phyloP scores from a whole-genome alignment of 2,797 vertebrate species.

The Gallinago stenura region DNA sequence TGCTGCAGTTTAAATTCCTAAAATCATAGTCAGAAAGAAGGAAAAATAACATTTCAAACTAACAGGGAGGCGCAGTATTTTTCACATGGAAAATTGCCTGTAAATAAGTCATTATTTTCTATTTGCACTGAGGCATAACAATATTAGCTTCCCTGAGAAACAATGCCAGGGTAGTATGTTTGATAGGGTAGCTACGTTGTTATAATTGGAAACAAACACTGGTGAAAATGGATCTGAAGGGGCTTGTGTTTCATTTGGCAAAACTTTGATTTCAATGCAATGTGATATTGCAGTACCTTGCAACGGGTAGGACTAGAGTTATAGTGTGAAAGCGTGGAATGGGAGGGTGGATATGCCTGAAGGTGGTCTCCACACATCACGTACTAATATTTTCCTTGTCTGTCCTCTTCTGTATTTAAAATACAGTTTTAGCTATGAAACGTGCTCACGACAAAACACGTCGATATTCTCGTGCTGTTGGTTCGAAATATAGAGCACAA shows the following conservation, averaged over 20 bases:
- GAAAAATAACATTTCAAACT: background rate
- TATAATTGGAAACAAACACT: slow-evolving; percentile 32
- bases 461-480: background rate
- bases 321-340: background rate
- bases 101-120: background rate
- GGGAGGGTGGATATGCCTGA: background rate
- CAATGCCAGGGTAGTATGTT: background rate
- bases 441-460: background rate
- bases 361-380: background rate
- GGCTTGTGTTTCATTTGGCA: slow-evolving; percentile 21
- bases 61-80: background rate
- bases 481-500: background rate
- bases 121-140: background rate
- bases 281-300: background rate
- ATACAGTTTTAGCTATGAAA: background rate
- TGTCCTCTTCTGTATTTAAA: background rate
- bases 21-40: background rate
- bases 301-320: background rate
- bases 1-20: background rate
- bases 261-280: background rate
- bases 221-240: slow-evolving; percentile 32
- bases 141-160: background rate
- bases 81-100: background rate
- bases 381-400: background rate
- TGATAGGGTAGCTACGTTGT: background rate